A percentile compares a stretch with the other conserved stretches of the same genome.
Conservation (phyloP, 2,797 vertebrate genomes). For the Myoxocephalus aenaeus region DNA sequence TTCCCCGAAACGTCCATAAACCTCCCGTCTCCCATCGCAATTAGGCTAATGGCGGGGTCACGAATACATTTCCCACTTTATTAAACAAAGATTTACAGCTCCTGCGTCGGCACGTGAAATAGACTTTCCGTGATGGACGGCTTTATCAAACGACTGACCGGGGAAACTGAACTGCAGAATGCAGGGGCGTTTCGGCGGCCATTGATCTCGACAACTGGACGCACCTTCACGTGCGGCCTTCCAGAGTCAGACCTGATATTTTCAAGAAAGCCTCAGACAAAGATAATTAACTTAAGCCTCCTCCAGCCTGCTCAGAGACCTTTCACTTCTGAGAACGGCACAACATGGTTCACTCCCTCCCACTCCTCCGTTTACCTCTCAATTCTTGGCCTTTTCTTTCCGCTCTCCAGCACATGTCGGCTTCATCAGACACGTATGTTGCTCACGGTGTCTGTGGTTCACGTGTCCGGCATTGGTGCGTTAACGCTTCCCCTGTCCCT, state of each 20-base stretch:
- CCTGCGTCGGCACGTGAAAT: not conserved
- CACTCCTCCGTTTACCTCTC: constrained; percentile 34
- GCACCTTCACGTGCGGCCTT: constrained; percentile 12
- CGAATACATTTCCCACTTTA: constrained; percentile 45
- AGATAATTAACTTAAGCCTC: constrained; percentile 60
- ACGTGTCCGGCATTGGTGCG: constrained; percentile 33
- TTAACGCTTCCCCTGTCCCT: constrained; percentile 16
- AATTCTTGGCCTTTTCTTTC: constrained; percentile 38
- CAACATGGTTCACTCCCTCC: constrained; percentile 62
- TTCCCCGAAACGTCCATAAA: constrained; percentile 36
- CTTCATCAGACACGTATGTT: constrained; percentile 50
- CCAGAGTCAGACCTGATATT: constrained; percentile 21
- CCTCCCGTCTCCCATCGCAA: constrained; percentile 29
- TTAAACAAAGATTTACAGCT: constrained; percentile 40
- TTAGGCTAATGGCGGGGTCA: constrained; percentile 59
- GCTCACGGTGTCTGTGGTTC: constrained; percentile 46
- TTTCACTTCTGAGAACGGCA: constrained; percentile 62
- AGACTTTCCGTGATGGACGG: constrained; percentile 15
- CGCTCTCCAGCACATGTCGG: constrained; percentile 60
- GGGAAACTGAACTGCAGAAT: constrained; percentile 20
- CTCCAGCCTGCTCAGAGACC: constrained; percentile 39
- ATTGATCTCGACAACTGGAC: constrained; percentile 45
- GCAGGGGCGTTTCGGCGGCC: constrained; percentile 15
- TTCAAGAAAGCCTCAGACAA: constrained; percentile 25
- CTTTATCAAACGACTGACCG: constrained; percentile 27